Evolutionary conservation across 2,113 vertebrate genomes (phyloP).

Genomic region (Menura novaehollandiae): DNA sequence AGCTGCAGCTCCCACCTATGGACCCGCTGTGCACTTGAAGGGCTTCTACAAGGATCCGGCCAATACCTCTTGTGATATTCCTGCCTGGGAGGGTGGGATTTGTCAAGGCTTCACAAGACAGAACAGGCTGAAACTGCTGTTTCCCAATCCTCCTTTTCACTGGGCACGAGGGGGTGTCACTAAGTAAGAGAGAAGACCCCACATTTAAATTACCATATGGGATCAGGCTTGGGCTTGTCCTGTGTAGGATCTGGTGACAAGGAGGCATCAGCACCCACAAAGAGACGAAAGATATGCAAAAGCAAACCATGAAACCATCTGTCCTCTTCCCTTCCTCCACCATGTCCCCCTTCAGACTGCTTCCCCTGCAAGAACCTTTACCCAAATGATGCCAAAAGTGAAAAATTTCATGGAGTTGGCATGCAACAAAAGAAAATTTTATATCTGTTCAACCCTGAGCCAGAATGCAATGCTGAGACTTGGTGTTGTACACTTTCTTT

Average conservation of each 20-base stretch:
- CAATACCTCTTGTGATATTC: not conserved
- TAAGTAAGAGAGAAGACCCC: not conserved
- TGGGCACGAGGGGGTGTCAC: not conserved
- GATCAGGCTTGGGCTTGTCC: not conserved
- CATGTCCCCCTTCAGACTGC: not conserved
- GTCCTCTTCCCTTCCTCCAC: not conserved
- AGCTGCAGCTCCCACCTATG: not conserved
- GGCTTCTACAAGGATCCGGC: not conserved
- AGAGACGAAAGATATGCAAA: not conserved
- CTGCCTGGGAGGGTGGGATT: not conserved
- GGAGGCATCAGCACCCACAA: not conserved
- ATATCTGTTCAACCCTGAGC: accelerated
- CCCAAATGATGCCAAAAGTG: not conserved
- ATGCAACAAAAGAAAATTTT: not conserved
- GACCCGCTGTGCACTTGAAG: not conserved
- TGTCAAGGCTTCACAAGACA: not conserved
- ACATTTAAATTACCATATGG: not conserved
- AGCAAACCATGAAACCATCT: not conserved
- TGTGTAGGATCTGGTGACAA: accelerated
- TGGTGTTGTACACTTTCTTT: not conserved
- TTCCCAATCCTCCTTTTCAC: not conserved
- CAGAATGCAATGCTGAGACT: not conserved
- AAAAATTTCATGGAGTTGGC: not conserved
- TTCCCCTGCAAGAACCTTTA: not conserved
- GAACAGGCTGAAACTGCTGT: not conserved